Evolutionary conservation across 2,113 vertebrate species (phyloP), one percentile per base, ranked within the genome.

Genomic region (Lontra canadensis): DNA sequence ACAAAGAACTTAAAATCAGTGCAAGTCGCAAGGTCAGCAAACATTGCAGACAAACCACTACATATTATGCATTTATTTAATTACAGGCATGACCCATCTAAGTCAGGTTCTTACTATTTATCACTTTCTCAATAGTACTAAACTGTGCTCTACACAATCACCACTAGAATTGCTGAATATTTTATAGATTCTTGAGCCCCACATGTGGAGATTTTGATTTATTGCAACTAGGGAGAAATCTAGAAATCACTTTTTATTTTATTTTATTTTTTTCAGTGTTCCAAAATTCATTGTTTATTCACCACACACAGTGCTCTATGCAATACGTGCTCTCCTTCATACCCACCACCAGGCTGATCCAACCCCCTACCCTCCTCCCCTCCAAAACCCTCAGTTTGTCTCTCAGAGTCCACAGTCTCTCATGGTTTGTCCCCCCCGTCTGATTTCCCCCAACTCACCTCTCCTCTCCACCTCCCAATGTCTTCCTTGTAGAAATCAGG

Each of bases 1-100:
- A 94, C n/a, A 71, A 90, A 90, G 34, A 95, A 7, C 26, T 20
- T 80, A 55, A 89, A 89, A 69, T 88, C 34, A 92, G n/a, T 59
- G 6, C 5, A 78, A 92, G 3, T 21, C 34, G n/a, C 6, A 83
- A 76, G 23, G 15, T 79, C 59, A 49, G 14, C 52, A 85, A 93
- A 82, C 59, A 69, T 25, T 67, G 3, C 36, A 55, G 4, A 3
- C 23, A 78, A 88, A 95, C 73, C 13, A 90, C 39, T 85, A 71
- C 49, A 74, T 97, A 80, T 23, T 44, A 12, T 52, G 25, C 42
- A 67, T 44, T 92, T 92, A 89, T 4, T 7, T 44, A 87, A 69
- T 20, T 82, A 9, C 26, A 82, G 47, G 39, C 6, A 20, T 47
- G 18, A 83, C n/a, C 36, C 42, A 65, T 25, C 25, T 67, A 78